Evolutionary conservation across 1,140 invertebrate species (phyloP).

Genomic region (Camponotus pennsylvanicus): DNA sequence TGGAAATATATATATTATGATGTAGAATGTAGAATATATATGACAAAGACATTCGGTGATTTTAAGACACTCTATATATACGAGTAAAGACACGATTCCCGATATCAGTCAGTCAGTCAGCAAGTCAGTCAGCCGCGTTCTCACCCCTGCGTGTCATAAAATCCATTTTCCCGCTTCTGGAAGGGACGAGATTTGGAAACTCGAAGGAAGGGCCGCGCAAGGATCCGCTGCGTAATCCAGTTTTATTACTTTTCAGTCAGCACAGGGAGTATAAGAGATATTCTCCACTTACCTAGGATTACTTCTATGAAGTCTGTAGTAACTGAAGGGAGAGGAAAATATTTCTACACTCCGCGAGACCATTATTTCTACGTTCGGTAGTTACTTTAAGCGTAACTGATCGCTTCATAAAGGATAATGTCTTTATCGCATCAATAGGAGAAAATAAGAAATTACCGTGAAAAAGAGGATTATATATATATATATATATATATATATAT

Average conservation of each 20-base stretch:
- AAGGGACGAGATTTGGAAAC: slow-evolving; percentile 67
- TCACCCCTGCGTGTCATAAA: slow-evolving; percentile 61
- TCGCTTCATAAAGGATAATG: background rate
- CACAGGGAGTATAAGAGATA: slow-evolving; percentile 62
- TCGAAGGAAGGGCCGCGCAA: slow-evolving; percentile 52
- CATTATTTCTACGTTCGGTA: slow-evolving; percentile 40
- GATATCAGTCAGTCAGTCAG: slow-evolving; percentile 77
- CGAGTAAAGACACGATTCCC: slow-evolving; percentile 40
- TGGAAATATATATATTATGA: background rate
- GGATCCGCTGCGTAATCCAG: slow-evolving; percentile 71
- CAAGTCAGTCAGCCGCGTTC: slow-evolving; percentile 71
- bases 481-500: too few relatives aligned
- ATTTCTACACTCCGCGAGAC: slow-evolving; percentile 43
- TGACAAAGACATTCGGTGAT: background rate
- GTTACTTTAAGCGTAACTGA: slow-evolving; percentile 30
- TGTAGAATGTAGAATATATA: background rate
- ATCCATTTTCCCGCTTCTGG: slow-evolving; percentile 72
- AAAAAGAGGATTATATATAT: background rate
- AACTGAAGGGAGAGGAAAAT: slow-evolving; percentile 66
- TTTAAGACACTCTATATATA: slow-evolving; percentile 34
- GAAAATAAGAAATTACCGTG: background rate
- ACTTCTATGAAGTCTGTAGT: slow-evolving; percentile 69
- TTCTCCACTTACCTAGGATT: slow-evolving; percentile 73
- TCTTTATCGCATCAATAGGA: background rate
- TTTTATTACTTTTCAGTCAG: slow-evolving; percentile 78